Evolutionary conservation across 2,797 vertebrate species (phyloP).

Genomic region (Ara ararauna): DNA sequence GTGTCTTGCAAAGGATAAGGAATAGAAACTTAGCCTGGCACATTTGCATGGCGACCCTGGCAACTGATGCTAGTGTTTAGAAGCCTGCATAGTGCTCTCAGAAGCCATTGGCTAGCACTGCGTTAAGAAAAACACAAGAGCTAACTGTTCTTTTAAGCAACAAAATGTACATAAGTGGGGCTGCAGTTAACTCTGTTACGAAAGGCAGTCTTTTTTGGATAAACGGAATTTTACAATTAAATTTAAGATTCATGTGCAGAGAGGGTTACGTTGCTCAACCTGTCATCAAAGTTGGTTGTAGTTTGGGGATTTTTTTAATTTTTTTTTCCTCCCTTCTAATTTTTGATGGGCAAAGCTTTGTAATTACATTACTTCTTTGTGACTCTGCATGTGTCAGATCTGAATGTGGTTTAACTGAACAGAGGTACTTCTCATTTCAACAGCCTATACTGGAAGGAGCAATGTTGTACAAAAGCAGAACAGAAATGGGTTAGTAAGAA

Average conservation of each 20-base stretch:
- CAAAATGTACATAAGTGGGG: neutral
- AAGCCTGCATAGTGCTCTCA: neutral
- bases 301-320: rapidly evolving
- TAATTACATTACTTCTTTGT: neutral
- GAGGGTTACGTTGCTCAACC: neutral
- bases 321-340: neutral
- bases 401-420: neutral
- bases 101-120: neutral
- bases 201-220: neutral
- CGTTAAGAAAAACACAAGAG: neutral
- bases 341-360: neutral
- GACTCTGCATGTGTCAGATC: neutral
- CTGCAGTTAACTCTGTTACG: constrained; percentile 3
- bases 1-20: neutral
- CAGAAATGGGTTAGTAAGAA: neutral
- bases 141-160: constrained; percentile 16
- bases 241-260: neutral
- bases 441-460: neutral
- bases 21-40: neutral
- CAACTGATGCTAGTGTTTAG: neutral
- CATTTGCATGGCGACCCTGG: neutral
- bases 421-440: constrained; percentile 23
- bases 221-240: neutral
- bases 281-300: neutral
- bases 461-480: neutral